Evolutionary conservation across 2,113 vertebrate species (phyloP), one percentile per base, ranked within the genome.

Genomic region (Rhadina sibilatrix): DNA sequence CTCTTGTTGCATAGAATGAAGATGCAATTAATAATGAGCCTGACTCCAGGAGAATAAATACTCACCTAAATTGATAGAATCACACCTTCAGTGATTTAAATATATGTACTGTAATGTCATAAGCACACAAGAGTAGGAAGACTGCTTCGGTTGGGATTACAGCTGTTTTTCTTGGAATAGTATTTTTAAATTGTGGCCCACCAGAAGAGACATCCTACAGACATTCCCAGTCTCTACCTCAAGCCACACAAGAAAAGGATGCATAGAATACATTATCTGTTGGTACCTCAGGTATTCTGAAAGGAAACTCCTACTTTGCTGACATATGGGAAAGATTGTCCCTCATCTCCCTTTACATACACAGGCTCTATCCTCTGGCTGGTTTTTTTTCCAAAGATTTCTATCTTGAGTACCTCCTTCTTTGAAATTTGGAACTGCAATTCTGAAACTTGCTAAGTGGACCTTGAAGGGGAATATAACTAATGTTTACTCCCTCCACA

Each of bases 1-100:
- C 88, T 85, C 19, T 53, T 95, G 56, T 89, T 97, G 84, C 68
- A 64, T 14, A 38, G 71, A 96, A 93, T 89, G 66, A 92, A 97
- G 71, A 93, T 86, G 53, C 52, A 96, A 93, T 95, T 95, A 96
- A 94, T 96, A 94, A 97, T 23, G 53, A 83, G 78, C 33, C 56
- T 89, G 90, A 69, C 56, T 89, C 53, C 42, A 46, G 56, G 69
- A 93, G 53, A 87, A 96, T 0, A 95, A 81, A 83, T 93, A 88
- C 79, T 92, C 49, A 79, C 61, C 46, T 88, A 74, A 83, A 31
- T 23, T 83, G 59, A 79, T 68, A 75, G 70, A 90, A 72, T 92
- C 47, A 85, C 77, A 92, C 57, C 44, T 95, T 75, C 44, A 84
- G 21, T 68, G 87, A 92, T 76, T 94, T 89, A 86, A 96, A 95